A percentile compares a stretch with the other conserved stretches of the same genome.
Evolutionary conservation across 2,888 invertebrate species (phyloP).

Genomic region (Athrips mouffetella): DNA sequence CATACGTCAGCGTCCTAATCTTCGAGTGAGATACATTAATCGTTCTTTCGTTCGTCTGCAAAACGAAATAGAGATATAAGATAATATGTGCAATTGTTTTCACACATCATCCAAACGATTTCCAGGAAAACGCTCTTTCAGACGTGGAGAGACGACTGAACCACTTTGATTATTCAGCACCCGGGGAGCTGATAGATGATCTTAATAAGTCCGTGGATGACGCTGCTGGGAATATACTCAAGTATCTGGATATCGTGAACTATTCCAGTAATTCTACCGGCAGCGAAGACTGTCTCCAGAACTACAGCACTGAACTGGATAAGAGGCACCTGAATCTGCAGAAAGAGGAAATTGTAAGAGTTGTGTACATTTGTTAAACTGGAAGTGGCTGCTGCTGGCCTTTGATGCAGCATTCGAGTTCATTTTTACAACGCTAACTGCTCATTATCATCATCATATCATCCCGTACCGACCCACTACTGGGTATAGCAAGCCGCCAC

Average conservation of each 20-base stretch:
- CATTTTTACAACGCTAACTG: not conserved
- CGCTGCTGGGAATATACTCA: conserved; percentile 38
- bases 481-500: too few species aligned
- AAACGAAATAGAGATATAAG: too few species aligned
- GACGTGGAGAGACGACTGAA: conserved; percentile 41
- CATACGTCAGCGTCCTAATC: too few species aligned
- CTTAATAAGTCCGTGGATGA: conserved; percentile 41
- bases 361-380: not conserved
- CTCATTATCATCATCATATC: not conserved
- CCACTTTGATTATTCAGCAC: conserved; percentile 30
- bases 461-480: too few species aligned
- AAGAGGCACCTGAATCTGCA: conserved; percentile 47
- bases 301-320: conserved; percentile 49
- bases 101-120: too few species aligned
- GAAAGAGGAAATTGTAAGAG: conserved; percentile 53
- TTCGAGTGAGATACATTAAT: too few species aligned
- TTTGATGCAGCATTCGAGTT: not conserved
- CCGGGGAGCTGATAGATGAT: conserved; percentile 36
- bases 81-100: too few species aligned
- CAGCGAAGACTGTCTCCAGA: conserved; percentile 26
- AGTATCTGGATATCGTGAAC: conserved; percentile 44
- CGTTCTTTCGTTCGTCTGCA: too few species aligned
- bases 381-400: not conserved
- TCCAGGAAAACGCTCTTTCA: conserved; percentile 35
- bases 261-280: conserved; percentile 22